Percentiles rank a stretch among this genome's conserved stretches.
These are phyloP conservation scores for Gobiocypris rarus DNA, from an alignment of 2,113 vertebrate species.

Conservation along the genomic window DNA sequence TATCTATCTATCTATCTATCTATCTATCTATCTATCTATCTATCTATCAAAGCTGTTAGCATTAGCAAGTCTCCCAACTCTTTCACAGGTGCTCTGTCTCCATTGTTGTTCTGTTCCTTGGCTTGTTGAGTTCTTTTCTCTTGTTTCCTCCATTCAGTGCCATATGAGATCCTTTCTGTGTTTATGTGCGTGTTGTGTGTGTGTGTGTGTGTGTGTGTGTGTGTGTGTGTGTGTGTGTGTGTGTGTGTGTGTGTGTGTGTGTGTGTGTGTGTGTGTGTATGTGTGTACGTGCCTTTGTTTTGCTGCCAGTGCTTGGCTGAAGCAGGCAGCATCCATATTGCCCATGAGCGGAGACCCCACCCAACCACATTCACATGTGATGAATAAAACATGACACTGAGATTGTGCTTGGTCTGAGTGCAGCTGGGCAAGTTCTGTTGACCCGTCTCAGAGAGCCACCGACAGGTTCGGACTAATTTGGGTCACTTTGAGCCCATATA, in stretches of 20 bases:
- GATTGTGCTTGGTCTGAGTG: slow-evolving; percentile 60
- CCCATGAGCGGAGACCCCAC: slow-evolving; percentile 66
- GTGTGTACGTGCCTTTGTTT: too few relatives aligned
- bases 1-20: too few relatives aligned
- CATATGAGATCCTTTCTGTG: slow-evolving; percentile 43
- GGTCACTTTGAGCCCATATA: slow-evolving; percentile 12
- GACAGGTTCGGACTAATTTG: slow-evolving; percentile 35
- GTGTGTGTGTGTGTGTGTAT: too few relatives aligned
- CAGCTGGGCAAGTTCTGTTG: slow-evolving; percentile 18
- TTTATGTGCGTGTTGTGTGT: slow-evolving; percentile 61
- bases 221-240: slow-evolving; percentile 57
- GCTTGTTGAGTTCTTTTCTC: slow-evolving; percentile 16
- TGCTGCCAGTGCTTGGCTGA: slow-evolving; percentile 68
- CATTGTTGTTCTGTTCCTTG: slow-evolving; percentile 33
- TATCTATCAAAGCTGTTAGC: neutral
- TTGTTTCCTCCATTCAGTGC: slow-evolving; percentile 10
- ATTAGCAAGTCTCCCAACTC: neutral
- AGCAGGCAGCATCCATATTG: slow-evolving; percentile 64
- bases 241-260: slow-evolving; percentile 55
- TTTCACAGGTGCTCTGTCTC: slow-evolving; percentile 12
- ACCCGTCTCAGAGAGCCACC: slow-evolving; percentile 29
- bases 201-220: slow-evolving; percentile 62
- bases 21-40: too few relatives aligned
- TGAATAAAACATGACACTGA: slow-evolving; percentile 76
- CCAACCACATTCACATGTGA: slow-evolving; percentile 62